Base-by-base conservation (phyloP, 2,797 vertebrate species). In the Propithecus deckenii region DNA sequence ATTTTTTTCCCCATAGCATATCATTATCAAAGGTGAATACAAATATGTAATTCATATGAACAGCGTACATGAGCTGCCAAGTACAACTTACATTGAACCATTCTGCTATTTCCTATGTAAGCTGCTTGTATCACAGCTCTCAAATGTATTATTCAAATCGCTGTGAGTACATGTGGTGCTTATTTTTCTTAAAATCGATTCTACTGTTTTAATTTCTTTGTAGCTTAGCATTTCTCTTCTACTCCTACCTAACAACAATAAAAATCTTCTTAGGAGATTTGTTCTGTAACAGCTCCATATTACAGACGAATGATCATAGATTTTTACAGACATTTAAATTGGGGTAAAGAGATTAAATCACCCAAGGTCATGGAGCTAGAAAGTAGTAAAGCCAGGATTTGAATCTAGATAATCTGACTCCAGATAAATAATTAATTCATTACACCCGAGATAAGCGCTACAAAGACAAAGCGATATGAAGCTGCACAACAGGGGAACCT, bases 141-240 rank as follows among this genome's bases (percentile, higher is more conserved):
- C 28, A 81, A 92, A 67, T n/a, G 17, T 14, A 86, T 4, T 30
- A 78, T 67, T 85, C 15, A 83, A 30, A 79, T 32, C 83, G 15
- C 38, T 95, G 6, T 41, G 48, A 30, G 59, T 57, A 10, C 2
- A 78, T 25, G 55, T 57, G 23, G 55, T 25, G 55, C 23, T 74
- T 79, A 28, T 52, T 32, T 32, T 74, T 88, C 48, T 78, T 86
- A 72, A 25, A 79, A 72, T 7, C n/a, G 35, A 69, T 65, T 74
- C 41, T 61, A 61, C n/a, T 71, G 6, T 57, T 86, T 4, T 50
- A 32, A 63, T 43, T 96, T 0, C 4, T 8, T 28, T 46, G 96
- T 28, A 48, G 96, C 97, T 98, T 61, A 97, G 97, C 96, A 35
- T 95, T 98, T 96, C 65, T 96, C 3, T 78, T 97, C 88, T 22